Conservation (phyloP, 2,113 vertebrate species). For the Lanius ludovicianus region DNA sequence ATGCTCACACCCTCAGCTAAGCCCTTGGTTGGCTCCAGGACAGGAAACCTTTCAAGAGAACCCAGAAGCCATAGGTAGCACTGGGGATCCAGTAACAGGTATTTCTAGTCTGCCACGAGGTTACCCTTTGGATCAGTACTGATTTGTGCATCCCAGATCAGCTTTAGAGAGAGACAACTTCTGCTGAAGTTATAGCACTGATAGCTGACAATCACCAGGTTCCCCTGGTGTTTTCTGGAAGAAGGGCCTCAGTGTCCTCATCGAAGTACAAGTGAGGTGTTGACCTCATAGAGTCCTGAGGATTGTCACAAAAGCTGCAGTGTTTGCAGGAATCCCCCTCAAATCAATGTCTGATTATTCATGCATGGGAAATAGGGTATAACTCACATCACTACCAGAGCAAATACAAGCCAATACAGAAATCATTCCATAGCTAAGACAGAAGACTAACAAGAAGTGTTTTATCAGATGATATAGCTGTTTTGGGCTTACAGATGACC, state of each 20-base stretch:
- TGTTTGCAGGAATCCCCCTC: background rate
- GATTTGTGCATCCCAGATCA: background rate
- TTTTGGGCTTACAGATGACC: background rate
- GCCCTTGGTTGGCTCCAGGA: background rate
- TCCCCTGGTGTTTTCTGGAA: background rate
- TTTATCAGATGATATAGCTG: background rate
- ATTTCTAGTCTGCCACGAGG: background rate
- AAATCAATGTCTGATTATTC: background rate
- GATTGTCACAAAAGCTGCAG: background rate
- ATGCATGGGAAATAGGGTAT: background rate
- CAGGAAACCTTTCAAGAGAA: background rate
- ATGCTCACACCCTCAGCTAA: background rate
- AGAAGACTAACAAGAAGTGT: background rate
- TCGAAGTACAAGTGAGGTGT: background rate
- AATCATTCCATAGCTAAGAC: background rate
- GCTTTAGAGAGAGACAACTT: background rate
- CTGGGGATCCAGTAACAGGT: background rate
- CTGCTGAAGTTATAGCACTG: background rate
- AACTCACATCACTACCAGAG: background rate
- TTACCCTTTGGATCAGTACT: background rate
- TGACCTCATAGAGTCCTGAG: background rate
- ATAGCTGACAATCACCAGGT: background rate
- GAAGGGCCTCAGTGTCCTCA: background rate
- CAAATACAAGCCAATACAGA: background rate
- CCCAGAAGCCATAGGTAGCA: background rate